Conservation (phyloP, 2,797 vertebrate genomes). For the Myiotriccus ornatus region DNA sequence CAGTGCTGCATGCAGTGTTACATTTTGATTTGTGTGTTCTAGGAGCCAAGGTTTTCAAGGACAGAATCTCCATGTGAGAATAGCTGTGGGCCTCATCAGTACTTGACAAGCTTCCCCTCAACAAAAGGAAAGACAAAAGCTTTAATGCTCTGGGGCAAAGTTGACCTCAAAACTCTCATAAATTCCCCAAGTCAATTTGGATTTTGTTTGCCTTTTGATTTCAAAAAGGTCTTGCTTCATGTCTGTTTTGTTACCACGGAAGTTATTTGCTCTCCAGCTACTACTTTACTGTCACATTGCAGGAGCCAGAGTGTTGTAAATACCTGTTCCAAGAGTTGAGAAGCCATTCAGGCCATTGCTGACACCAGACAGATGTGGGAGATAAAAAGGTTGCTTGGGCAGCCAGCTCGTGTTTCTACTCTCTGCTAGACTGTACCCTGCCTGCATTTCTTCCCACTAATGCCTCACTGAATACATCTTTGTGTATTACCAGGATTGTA, state of each 20-base stretch:
- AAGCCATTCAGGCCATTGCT: neutral
- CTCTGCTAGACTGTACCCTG: neutral
- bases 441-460: neutral
- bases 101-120: neutral
- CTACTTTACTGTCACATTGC: neutral
- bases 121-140: neutral
- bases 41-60: slow-evolving; percentile 4
- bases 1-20: accelerated
- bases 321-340: neutral
- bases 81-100: neutral
- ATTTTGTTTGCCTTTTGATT: slow-evolving; percentile 20
- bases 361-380: neutral
- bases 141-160: neutral
- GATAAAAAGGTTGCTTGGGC: neutral
- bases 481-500: neutral
- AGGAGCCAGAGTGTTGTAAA: neutral
- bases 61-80: neutral
- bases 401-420: neutral
- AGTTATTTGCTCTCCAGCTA: neutral
- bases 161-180: slow-evolving; percentile 10
- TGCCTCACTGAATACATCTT: neutral
- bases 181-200: neutral
- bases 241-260: neutral
- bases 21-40: neutral
- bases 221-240: neutral